A percentile compares a stretch with the other conserved stretches of the same genome.
Conservation (phyloP, 1,140 invertebrate genomes). For the Magallana gigas region DNA sequence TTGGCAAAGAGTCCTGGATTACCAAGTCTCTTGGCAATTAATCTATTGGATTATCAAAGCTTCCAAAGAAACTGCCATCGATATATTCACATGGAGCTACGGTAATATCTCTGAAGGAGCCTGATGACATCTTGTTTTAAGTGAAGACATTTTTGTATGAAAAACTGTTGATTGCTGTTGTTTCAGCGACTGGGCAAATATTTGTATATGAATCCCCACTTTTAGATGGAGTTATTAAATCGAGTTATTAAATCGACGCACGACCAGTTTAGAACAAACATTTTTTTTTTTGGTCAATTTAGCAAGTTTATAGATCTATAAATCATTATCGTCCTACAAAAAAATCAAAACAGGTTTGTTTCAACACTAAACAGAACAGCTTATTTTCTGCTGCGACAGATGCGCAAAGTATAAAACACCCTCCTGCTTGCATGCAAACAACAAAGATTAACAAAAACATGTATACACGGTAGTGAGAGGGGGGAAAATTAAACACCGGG, state of each 20-base stretch:
- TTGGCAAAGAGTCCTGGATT: neutral
- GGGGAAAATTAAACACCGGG: constrained; percentile 10
- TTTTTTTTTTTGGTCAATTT: no score
- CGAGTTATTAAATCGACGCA: no score
- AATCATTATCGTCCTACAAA: no score
- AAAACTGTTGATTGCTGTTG: no score
- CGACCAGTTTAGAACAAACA: no score
- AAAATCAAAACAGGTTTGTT: neutral
- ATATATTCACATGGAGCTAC: neutral
- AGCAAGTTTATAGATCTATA: no score
- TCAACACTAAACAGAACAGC: neutral
- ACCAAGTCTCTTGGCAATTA: neutral
- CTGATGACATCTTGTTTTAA: no score
- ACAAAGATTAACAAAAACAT: constrained; percentile 18
- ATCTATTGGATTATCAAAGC: constrained; percentile 4
- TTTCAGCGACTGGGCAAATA: no score
- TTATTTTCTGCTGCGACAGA: neutral
- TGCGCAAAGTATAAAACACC: neutral
- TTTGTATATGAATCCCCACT: no score
- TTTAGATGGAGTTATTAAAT: no score
- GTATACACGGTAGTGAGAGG: neutral
- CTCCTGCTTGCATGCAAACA: constrained; percentile 8
- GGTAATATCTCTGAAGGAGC: no score
- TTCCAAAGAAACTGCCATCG: neutral
- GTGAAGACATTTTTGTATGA: no score